Base-by-base conservation (phyloP, 2,888 invertebrate species). In the Rugalucina vietnamica region DNA sequence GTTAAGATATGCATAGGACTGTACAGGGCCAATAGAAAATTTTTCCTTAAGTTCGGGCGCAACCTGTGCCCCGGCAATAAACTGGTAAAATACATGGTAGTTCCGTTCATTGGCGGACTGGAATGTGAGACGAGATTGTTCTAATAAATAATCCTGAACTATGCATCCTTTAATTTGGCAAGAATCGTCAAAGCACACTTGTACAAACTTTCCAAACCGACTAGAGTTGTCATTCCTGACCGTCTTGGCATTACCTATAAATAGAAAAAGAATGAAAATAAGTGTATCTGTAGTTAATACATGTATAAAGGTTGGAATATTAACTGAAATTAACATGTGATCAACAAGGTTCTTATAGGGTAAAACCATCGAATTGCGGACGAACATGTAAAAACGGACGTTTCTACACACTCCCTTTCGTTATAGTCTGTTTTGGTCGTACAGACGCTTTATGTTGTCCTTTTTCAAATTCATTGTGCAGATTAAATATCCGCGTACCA, bases 61-160 rank as follows among this genome's bases (percentile, higher is more conserved):
- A 0, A 89, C 88, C 70, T 91, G 85, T 27, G 93, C 93, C 8
- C 99, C 99, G n/a, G 98, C 97, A 4, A 99, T 95, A 91, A 99
- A 96, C 95, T 99, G 99, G 94, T 99, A 99, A 95, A 99, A 99
- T 1, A 99, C 98, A 93, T 99, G 98, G 94, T 98, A 99, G 94
- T 99, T 99, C 79, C 99, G 96, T 95, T 99, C 99, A 1, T 98
- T 98, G 0, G 97, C 97, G 12, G 98, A 97, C 95, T 98, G 98
- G 86, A 93, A 92, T 78, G 92, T 93, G 80, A 99, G 98, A 89
- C 99, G 96, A 0, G 98, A 98, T 95, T 98, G 98, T 95, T 99
- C 99, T 90, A 99, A 95, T 37, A 99, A 96, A 95, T 99, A 99
- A 95, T 99, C 98, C 96, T 97, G 92, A 39, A 94, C 91, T 76